Conservation (phyloP, 2,888 invertebrate genomes). For the Dioctria linearis region DNA sequence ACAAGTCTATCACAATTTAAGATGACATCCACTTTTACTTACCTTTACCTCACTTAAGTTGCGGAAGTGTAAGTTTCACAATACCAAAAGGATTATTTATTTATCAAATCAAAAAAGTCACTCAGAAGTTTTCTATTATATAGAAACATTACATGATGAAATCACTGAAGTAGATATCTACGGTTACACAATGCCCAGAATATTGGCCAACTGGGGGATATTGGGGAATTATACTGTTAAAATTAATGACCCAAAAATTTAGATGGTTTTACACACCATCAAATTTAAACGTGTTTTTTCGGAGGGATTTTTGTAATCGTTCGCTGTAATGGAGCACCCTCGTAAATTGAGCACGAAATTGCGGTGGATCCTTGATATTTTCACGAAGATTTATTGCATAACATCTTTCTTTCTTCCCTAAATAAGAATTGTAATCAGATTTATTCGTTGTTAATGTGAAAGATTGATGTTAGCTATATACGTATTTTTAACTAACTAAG, state of each 20-base stretch:
- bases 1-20: no score
- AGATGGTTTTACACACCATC: slow-evolving; percentile 52
- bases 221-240: slow-evolving; percentile 31
- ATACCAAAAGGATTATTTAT: not conserved
- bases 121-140: not conserved
- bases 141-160: not conserved
- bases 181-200: slow-evolving; percentile 36
- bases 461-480: no score
- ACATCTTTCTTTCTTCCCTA: not conserved
- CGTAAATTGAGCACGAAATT: slow-evolving; percentile 45
- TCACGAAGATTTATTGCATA: slow-evolving; percentile 16
- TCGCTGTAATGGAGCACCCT: slow-evolving; percentile 13
- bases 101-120: slow-evolving; percentile 20
- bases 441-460: not conserved
- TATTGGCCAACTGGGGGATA: slow-evolving; percentile 35
- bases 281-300: slow-evolving; percentile 51
- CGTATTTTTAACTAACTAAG: no score
- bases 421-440: not conserved
- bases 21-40: no score
- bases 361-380: slow-evolving; percentile 28
- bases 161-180: not conserved
- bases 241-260: slow-evolving; percentile 52
- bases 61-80: not conserved
- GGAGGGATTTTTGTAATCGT: slow-evolving; percentile 37
- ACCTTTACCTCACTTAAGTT: no score